Evolutionary conservation across 2,888 invertebrate genomes (phyloP), one percentile per base, ranked within the genome.

Genomic region (Polydrusus pterygomalis): DNA sequence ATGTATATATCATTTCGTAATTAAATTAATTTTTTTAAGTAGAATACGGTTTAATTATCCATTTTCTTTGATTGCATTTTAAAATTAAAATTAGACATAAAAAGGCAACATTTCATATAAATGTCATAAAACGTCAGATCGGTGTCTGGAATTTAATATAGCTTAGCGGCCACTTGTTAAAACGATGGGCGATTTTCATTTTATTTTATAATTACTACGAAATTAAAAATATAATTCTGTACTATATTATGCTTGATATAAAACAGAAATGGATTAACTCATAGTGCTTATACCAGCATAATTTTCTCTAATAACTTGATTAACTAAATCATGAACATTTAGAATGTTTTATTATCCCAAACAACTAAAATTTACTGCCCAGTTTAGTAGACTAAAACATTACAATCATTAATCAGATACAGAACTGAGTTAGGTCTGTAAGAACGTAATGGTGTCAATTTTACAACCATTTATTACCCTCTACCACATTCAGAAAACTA

Each of bases 401-500:
- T 70, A 70, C 65, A 20, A 70, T 70, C 75, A 75, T 75, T 75
- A 75, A 75, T 75, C 75, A 70, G 75, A 56, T 75, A 58, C 56
- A 70, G 63, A 54, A 20, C 56, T 43, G 64, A 75, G 65, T 69
- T 38, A 40, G 70, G 45, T 47, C 47, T 40, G 56, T 75, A 75
- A 75, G 70, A 70, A 70, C 58, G 74, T 73, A 74, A 74, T 63
- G 65, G 75, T 75, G 75, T 75, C 75, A 75, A 75, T 75, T 70
- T 75, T 74, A 69, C 69, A 69, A 74, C 69, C 74, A 75, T 75
- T 75, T 75, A 75, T 70, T 75, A 69, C 69, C 69, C 69, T 54
- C 30, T 49, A 69, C 74, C 49, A 74, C 68, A 68, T 74, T 69
- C 69, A 70, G 75, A 75, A 75, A 75, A 75, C 25, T 70, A 64